These are phyloP conservation scores for Chrysolina americana DNA, from an alignment of 2,888 invertebrate genomes.

Conservation along the genomic window DNA sequence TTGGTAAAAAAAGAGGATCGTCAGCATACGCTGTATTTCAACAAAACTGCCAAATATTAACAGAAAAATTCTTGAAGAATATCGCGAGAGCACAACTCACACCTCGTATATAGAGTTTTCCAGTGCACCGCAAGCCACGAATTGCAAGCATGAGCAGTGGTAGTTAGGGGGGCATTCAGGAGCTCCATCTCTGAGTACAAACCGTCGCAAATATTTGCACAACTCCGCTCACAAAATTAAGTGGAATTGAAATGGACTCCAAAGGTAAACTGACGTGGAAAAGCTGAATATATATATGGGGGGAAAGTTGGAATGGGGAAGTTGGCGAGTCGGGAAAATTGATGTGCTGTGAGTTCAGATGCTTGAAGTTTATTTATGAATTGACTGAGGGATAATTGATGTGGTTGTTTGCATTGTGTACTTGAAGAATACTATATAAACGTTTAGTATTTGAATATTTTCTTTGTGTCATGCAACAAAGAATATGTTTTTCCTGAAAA, in stretches of 20 bases:
- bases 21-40: too few relatives aligned
- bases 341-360: slow-evolving; percentile 25
- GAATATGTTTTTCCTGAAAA: neutral
- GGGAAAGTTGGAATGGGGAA: slow-evolving; percentile 29
- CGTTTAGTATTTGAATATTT: neutral
- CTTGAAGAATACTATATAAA: neutral
- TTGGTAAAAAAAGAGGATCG: too few relatives aligned
- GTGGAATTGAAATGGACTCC: slow-evolving; percentile 71
- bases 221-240: slow-evolving; percentile 71
- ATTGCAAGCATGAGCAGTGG: slow-evolving; percentile 26
- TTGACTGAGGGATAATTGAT: slow-evolving; percentile 18
- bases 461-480: too few relatives aligned
- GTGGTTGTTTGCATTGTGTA: neutral
- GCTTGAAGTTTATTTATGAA: slow-evolving; percentile 12
- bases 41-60: too few relatives aligned
- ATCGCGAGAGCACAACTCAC: too few relatives aligned
- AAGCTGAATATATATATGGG: slow-evolving; percentile 45
- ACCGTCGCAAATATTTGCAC: slow-evolving; percentile 69
- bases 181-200: slow-evolving; percentile 64
- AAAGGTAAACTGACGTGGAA: slow-evolving; percentile 67
- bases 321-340: slow-evolving; percentile 24
- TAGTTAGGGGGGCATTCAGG: slow-evolving; percentile 50
- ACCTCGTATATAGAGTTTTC: slow-evolving; percentile 6
- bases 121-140: slow-evolving; percentile 1
- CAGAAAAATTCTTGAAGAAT: too few relatives aligned